A percentile compares a stretch with the other conserved stretches of the same genome.
These are phyloP conservation scores for Aleiodes leptofemur DNA, from an alignment of 2,888 invertebrate species.

Conservation along the genomic window DNA sequence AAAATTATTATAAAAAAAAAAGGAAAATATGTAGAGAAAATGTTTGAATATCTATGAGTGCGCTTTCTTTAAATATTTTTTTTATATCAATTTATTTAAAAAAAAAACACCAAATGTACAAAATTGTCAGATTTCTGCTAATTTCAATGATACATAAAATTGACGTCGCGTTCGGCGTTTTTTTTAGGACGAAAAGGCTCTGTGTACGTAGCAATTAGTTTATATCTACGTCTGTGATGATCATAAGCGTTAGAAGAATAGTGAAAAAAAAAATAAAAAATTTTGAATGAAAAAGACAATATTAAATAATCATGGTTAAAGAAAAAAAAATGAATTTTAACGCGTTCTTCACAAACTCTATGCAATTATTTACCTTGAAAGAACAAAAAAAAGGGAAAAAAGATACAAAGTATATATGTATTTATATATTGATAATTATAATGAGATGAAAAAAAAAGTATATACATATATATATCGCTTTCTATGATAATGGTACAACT, in stretches of 20 bases:
- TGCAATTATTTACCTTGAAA: slow-evolving; percentile 39
- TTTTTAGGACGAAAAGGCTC: slow-evolving; percentile 61
- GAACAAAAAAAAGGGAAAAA: slow-evolving; percentile 45
- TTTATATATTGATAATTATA: slow-evolving; percentile 45
- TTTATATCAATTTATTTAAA: no score
- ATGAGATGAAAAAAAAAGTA: slow-evolving; percentile 23
- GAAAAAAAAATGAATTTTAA: slow-evolving; percentile 30
- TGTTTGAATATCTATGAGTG: no score
- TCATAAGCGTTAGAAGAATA: slow-evolving; percentile 63
- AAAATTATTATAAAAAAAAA: no score
- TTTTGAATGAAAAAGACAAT: slow-evolving; percentile 49
- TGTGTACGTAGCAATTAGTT: slow-evolving; percentile 70
- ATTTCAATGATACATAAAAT: slow-evolving; percentile 27
- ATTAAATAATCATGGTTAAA: slow-evolving; percentile 32
- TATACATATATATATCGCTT: slow-evolving; percentile 47
- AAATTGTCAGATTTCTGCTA: no score
- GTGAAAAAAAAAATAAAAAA: slow-evolving; percentile 41
- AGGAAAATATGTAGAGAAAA: no score
- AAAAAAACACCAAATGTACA: no score
- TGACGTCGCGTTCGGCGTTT: slow-evolving; percentile 64
- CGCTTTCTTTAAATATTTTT: no score
- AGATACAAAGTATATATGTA: slow-evolving; percentile 42
- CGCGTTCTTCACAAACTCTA: slow-evolving; percentile 24
- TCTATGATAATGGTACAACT: slow-evolving; percentile 45
- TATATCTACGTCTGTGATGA: slow-evolving; percentile 72